Evolutionary conservation across 2,113 vertebrate species (phyloP), one percentile per base, ranked within the genome.

Genomic region (Euleptes europaea): DNA sequence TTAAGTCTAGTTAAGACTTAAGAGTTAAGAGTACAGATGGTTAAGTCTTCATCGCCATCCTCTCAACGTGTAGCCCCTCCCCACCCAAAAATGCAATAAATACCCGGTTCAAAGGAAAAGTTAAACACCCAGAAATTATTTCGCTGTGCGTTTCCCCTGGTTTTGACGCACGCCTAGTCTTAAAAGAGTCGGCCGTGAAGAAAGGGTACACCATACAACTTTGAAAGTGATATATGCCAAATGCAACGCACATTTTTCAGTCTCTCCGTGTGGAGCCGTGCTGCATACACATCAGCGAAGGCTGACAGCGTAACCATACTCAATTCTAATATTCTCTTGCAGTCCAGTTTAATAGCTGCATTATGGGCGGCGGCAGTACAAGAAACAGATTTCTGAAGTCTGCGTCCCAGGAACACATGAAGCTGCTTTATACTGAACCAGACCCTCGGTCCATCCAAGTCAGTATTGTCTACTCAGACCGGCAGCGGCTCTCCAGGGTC

Each of bases 141-240:
- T 82, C 77, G 42, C 79, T 6, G 2, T 26, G 8, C 26, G n/a
- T 57, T 26, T 65, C 12, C n/a, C 51, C 3, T 49, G 0, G 0
- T 82, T 83, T 70, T 47, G 90, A 75, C 60, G 9, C 42, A 86
- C 72, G 65, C 60, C 78, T 83, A 85, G 1, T 66, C 35, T 80
- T 44, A 19, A 17, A n/a, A 1, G 5, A 2, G 12, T 42, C 57
- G 81, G 51, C 60, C 2, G 54, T 33, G 77, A 71, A n/a, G 14
- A 0, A 65, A n/a, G 21, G 4, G 66, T 0, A 0, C 67, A 23
- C 12, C 3, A 31, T 40, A 21, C 9, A 40, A 40, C 5, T 42
- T 49, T 35, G 21, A 75, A 65, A 31, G 11, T 69, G 31, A 84
- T 31, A 8, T 76, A 76, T 86, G 86, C 84, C 40, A 38, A 38